A percentile compares a stretch with the other conserved stretches of the same genome.
phyloP scores from a whole-genome alignment of 2,888 invertebrate genomes.

The Tanytarsus gracilentus region DNA sequence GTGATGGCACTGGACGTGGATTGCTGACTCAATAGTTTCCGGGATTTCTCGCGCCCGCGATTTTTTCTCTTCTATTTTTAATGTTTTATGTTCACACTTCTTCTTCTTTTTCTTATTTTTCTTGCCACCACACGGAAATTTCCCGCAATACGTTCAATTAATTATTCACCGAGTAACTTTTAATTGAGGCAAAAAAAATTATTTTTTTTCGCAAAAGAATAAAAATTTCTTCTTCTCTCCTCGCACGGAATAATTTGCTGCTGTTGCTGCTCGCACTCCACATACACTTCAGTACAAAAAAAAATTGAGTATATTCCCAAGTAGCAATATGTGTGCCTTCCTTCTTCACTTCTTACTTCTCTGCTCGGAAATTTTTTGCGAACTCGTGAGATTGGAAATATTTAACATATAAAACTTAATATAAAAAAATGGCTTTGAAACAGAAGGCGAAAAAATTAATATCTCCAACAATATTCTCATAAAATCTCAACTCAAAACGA shows the following conservation, averaged over 20 bases:
- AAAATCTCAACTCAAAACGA: slow-evolving; percentile 15
- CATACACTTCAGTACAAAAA: no score
- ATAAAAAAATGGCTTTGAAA: slow-evolving; percentile 28
- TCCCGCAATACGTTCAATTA: neutral
- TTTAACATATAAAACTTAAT: slow-evolving; percentile 29
- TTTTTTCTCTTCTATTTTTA: slow-evolving; percentile 1
- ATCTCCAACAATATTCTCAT: slow-evolving; percentile 22
- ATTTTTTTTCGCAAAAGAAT: neutral
- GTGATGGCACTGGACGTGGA: slow-evolving; percentile 12
- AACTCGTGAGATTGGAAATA: slow-evolving; percentile 19
- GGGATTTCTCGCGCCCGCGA: slow-evolving; percentile 16
- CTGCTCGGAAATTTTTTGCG: slow-evolving; percentile 19
- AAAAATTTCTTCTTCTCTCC: neutral
- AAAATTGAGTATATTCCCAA: no score
- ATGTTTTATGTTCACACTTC: neutral
- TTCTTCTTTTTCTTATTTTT: neutral
- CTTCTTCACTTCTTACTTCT: slow-evolving; percentile 2
- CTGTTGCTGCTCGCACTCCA: no score
- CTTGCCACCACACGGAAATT: no score
- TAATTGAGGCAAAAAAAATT: slow-evolving; percentile 2
- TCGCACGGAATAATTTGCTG: no score
- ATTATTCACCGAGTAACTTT: neutral
- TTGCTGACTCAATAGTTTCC: slow-evolving; percentile 25
- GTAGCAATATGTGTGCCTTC: no score
- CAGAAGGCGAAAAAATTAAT: no score